Conservation (phyloP, 2,888 invertebrate species). For the Pandemis cinnamomeana region DNA sequence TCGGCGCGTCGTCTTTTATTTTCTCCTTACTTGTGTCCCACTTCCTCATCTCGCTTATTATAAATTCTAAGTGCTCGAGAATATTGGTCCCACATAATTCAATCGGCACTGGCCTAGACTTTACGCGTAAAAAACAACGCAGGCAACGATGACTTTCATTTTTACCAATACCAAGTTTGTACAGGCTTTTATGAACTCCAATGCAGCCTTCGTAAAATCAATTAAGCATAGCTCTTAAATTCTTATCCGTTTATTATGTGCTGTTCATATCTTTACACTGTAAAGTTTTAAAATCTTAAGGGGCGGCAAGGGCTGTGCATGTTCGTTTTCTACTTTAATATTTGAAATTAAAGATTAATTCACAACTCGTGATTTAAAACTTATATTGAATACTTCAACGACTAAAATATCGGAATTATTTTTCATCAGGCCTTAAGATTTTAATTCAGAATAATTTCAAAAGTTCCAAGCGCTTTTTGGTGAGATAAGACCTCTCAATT, state of each 20-base stretch:
- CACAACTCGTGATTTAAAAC: too few relatives aligned
- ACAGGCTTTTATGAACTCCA: constrained; percentile 20
- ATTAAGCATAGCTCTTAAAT: constrained; percentile 30
- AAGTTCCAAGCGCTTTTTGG: too few relatives aligned
- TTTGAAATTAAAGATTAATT: too few relatives aligned
- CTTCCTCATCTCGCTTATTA: constrained; percentile 29
- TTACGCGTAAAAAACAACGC: constrained; percentile 17
- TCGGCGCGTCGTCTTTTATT: neutral
- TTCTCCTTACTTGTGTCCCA: constrained; percentile 16
- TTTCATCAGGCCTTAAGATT: too few relatives aligned
- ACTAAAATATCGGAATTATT: too few relatives aligned
- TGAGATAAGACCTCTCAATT: too few relatives aligned
- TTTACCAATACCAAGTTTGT: constrained; percentile 22
- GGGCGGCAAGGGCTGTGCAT: too few relatives aligned
- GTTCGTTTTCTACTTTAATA: too few relatives aligned
- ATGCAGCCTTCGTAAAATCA: constrained; percentile 27
- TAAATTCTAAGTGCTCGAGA: constrained; percentile 22
- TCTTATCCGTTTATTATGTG: constrained; percentile 30
- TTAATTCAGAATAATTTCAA: too few relatives aligned
- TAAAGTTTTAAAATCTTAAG: constrained; percentile 1
- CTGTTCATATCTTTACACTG: constrained; percentile 12
- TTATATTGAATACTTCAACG: too few relatives aligned
- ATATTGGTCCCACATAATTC: constrained; percentile 29
- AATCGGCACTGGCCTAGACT: constrained; percentile 37
- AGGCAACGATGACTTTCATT: constrained; percentile 36